These are phyloP conservation scores for Stylophora pistillata DNA, from an alignment of 64 coral and sea anemone genomes.

Conservation along the genomic window DNA sequence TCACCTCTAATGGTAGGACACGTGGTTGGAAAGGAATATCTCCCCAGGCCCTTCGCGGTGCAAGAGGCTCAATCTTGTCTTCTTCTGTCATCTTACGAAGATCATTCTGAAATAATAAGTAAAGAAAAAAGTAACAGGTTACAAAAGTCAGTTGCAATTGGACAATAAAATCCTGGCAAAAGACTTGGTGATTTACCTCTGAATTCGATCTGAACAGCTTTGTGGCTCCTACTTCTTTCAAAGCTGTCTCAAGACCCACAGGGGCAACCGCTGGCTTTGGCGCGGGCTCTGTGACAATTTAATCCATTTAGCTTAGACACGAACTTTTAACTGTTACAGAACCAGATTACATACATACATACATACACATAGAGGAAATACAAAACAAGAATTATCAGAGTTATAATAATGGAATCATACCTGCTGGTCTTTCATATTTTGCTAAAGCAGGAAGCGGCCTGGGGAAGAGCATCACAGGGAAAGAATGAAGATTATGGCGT, in stretches of 20 bases:
- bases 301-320: neutral
- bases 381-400: neutral
- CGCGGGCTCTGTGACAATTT: neutral
- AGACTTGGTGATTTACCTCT: constrained; percentile 57
- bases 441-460: constrained; percentile 29
- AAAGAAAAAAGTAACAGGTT: neutral
- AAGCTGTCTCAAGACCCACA: constrained; percentile 95
- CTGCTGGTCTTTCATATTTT: constrained; percentile 34
- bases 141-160: neutral
- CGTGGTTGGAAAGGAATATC: constrained; percentile 80
- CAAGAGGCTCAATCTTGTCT: constrained; percentile 22
- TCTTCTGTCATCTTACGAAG: constrained; percentile 69
- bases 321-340: neutral
- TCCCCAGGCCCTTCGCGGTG: constrained; percentile 84
- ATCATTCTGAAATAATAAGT: constrained; percentile 50
- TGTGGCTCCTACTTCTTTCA: constrained; percentile 92
- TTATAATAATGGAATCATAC: neutral
- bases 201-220: constrained; percentile 95
- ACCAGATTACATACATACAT: neutral
- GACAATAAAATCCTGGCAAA: neutral
- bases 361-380: neutral
- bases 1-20: constrained; percentile 85
- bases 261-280: constrained; percentile 66
- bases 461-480: neutral
- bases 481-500: neutral